Conservation (phyloP, 2,888 invertebrate species). For the Pterostichus madidus region DNA sequence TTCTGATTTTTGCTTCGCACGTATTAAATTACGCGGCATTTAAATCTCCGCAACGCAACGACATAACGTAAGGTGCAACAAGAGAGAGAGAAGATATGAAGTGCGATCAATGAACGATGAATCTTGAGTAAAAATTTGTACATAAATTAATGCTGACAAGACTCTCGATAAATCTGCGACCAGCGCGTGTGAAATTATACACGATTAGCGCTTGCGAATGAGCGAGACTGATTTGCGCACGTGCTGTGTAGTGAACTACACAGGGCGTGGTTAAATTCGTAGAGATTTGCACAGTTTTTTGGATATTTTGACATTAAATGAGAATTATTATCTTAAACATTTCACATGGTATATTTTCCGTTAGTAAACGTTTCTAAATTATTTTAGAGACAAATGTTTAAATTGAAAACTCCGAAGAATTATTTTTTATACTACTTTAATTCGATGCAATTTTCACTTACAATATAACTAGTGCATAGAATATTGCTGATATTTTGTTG, state of each 20-base stretch:
- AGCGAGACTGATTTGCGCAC: slow-evolving; percentile 6
- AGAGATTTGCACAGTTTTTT: not conserved
- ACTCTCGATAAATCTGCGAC: slow-evolving; percentile 3
- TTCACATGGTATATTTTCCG: too few relatives aligned
- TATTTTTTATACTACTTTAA: too few relatives aligned
- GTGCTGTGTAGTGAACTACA: not conserved
- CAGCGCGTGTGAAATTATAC: slow-evolving; percentile 35
- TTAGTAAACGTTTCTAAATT: too few relatives aligned
- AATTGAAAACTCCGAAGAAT: too few relatives aligned
- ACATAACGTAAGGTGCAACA: too few relatives aligned
- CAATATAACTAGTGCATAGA: too few relatives aligned
- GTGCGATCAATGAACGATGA: slow-evolving; percentile 1
- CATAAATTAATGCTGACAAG: slow-evolving; percentile 40
- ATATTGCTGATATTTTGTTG: too few relatives aligned
- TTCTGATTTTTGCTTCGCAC: slow-evolving; percentile 30
- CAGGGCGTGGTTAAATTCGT: not conserved
- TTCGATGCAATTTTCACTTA: too few relatives aligned
- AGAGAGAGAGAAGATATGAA: slow-evolving; percentile 23
- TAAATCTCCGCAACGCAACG: slow-evolving; percentile 10
- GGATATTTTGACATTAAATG: too few relatives aligned
- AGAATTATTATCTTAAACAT: too few relatives aligned
- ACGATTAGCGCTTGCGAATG: slow-evolving; percentile 14
- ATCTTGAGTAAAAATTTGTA: slow-evolving; percentile 1
- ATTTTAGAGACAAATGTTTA: too few relatives aligned
- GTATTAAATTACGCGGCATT: slow-evolving; percentile 36